A percentile compares a stretch with the other conserved stretches of the same genome.
Conservation (phyloP, 2,113 vertebrate genomes). For the Chlorocebus sabaeus region DNA sequence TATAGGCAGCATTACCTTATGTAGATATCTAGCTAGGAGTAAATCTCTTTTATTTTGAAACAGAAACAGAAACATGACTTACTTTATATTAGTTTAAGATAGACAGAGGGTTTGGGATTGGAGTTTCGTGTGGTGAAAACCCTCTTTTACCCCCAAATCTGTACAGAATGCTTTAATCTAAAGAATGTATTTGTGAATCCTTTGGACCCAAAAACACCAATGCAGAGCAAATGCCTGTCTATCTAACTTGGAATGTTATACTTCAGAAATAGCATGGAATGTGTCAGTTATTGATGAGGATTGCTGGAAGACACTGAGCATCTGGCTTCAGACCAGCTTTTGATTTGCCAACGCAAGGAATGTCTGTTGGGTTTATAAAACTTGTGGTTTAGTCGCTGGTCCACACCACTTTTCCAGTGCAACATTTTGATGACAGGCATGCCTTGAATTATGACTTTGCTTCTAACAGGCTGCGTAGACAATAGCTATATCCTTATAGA, state of each 20-base stretch:
- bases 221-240: slow-evolving; percentile 40
- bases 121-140: neutral
- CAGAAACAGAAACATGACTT: slow-evolving; percentile 17
- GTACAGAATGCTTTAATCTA: slow-evolving; percentile 2
- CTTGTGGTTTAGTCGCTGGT: slow-evolving; percentile 4
- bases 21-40: neutral
- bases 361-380: slow-evolving; percentile 28
- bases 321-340: slow-evolving; percentile 58
- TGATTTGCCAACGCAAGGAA: slow-evolving; percentile 46
- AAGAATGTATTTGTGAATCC: neutral
- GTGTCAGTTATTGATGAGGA: slow-evolving; percentile 71
- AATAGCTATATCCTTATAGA: neutral
- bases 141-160: neutral
- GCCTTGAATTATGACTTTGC: slow-evolving; percentile 26
- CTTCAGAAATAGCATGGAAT: slow-evolving; percentile 50
- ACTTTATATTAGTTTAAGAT: neutral
- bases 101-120: neutral
- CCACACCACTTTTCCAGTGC: neutral
- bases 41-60: slow-evolving; percentile 39
- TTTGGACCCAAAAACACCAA: neutral
- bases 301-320: slow-evolving; percentile 64
- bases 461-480: neutral
- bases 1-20: neutral
- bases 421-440: neutral
- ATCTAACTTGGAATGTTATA: slow-evolving; percentile 54